phyloP scores from a whole-genome alignment of 92 coral and sea anemone species.

The Heliopora coerulea region DNA sequence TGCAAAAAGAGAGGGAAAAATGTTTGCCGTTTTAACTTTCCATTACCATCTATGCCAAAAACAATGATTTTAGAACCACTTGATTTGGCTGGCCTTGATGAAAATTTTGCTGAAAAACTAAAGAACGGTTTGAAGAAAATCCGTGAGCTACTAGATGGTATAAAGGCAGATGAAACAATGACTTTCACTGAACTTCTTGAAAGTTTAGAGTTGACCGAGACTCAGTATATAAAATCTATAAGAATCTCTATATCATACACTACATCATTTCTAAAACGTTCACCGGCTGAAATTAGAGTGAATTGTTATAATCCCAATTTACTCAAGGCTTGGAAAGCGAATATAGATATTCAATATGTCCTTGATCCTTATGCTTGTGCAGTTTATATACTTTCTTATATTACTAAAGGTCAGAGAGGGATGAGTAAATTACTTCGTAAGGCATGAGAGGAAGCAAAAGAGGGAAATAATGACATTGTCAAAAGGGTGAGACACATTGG shows the following conservation, averaged over 20 bases:
- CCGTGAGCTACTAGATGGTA: background rate
- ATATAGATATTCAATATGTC: no score
- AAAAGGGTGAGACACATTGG: slow-evolving; percentile 60
- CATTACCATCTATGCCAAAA: slow-evolving; percentile 25
- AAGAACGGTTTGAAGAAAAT: background rate
- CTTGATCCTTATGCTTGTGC: slow-evolving; percentile 76
- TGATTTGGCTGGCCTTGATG: no score
- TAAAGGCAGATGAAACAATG: no score
- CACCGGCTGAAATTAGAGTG: slow-evolving; percentile 58
- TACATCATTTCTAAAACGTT: slow-evolving; percentile 53
- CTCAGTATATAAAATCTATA: no score
- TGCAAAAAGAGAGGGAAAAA: slow-evolving; percentile 21
- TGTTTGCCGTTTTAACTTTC: slow-evolving; percentile 26
- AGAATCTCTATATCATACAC: no score
- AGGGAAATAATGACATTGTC: slow-evolving; percentile 56
- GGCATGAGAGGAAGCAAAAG: slow-evolving; percentile 58
- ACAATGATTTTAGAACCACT: slow-evolving; percentile 24
- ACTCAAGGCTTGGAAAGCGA: no score
- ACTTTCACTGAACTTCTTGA: no score
- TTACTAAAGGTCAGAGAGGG: slow-evolving; percentile 69
- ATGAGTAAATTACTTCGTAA: slow-evolving; percentile 65
- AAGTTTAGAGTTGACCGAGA: no score
- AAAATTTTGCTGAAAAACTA: background rate
- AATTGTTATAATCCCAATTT: slow-evolving; percentile 56
- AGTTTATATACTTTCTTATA: slow-evolving; percentile 51